phyloP scores from a whole-genome alignment of 2,888 invertebrate genomes.

The Coleophora flavipennella region DNA sequence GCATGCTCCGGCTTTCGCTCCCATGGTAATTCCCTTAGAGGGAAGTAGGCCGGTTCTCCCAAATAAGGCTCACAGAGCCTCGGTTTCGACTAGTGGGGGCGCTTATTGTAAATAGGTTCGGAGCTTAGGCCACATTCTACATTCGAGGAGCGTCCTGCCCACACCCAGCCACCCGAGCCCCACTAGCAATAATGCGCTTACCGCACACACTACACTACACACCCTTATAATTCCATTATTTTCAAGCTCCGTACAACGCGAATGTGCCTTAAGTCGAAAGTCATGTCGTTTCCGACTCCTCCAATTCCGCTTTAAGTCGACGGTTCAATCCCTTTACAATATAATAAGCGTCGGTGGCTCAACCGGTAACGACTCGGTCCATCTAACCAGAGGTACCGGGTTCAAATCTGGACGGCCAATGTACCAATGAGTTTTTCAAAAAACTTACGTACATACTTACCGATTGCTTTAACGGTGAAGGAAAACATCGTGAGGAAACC shows the following conservation, averaged over 20 bases:
- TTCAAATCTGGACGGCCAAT: no score
- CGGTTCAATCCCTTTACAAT: no score
- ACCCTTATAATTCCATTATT: slow-evolving; percentile 61
- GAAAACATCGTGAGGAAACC: no score
- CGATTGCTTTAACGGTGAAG: no score
- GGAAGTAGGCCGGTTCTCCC: slow-evolving; percentile 40
- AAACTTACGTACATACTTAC: no score
- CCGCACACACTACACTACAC: slow-evolving; percentile 42
- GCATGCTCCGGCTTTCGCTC: slow-evolving; percentile 27
- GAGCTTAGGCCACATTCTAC: slow-evolving; percentile 56
- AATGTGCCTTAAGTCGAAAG: slow-evolving; percentile 58
- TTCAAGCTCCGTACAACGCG: slow-evolving; percentile 27
- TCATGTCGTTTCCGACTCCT: slow-evolving; percentile 42
- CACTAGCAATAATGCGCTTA: slow-evolving; percentile 66
- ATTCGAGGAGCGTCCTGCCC: slow-evolving; percentile 49
- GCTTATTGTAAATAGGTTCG: slow-evolving; percentile 54
- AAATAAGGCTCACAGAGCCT: slow-evolving; percentile 48
- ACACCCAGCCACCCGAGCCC: slow-evolving; percentile 32
- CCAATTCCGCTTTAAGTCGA: neutral
- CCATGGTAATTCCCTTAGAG: slow-evolving; percentile 42
- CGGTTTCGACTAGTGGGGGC: slow-evolving; percentile 51
- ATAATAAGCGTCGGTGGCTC: no score
- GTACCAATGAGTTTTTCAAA: no score
- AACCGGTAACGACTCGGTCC: no score
- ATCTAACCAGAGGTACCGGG: no score